A percentile compares a stretch with the other conserved stretches of the same genome.
Evolutionary conservation across 2,113 vertebrate species (phyloP).

Genomic region (Acinonyx jubatus): DNA sequence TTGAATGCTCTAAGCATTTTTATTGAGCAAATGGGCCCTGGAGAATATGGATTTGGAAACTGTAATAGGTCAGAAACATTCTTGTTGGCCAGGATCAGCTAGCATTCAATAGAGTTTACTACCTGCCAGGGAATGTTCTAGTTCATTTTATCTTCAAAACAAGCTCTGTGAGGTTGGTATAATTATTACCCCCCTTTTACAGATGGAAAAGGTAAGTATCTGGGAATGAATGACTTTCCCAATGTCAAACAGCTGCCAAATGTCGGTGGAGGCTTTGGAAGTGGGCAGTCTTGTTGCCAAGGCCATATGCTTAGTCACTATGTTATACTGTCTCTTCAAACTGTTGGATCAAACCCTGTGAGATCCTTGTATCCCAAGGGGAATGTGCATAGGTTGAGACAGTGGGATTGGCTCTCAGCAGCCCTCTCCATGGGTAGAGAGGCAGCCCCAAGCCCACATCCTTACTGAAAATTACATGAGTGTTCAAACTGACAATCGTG

Average conservation of each 20-base stretch:
- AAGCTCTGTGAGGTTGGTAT: background rate
- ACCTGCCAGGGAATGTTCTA: conserved; percentile 28
- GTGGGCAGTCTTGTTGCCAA: background rate
- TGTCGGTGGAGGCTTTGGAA: background rate
- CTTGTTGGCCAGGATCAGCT: background rate
- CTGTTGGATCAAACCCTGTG: background rate
- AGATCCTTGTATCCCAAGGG: background rate
- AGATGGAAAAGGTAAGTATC: background rate
- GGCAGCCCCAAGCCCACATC: background rate
- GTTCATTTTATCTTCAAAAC: conserved; percentile 34
- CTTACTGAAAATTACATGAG: background rate
- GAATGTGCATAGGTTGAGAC: background rate
- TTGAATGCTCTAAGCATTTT: background rate
- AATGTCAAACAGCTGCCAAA: background rate
- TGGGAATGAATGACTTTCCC: background rate
- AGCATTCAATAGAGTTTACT: background rate
- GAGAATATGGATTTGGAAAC: conserved; percentile 50
- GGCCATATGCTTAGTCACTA: background rate
- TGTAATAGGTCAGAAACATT: conserved; percentile 4
- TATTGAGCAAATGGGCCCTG: background rate
- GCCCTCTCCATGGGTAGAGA: background rate
- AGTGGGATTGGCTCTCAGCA: background rate
- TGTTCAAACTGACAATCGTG: background rate
- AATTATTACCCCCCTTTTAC: background rate
- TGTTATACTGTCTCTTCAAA: background rate